Evolutionary conservation across 2,113 vertebrate species (phyloP).

Genomic region (Smithornis capensis): DNA sequence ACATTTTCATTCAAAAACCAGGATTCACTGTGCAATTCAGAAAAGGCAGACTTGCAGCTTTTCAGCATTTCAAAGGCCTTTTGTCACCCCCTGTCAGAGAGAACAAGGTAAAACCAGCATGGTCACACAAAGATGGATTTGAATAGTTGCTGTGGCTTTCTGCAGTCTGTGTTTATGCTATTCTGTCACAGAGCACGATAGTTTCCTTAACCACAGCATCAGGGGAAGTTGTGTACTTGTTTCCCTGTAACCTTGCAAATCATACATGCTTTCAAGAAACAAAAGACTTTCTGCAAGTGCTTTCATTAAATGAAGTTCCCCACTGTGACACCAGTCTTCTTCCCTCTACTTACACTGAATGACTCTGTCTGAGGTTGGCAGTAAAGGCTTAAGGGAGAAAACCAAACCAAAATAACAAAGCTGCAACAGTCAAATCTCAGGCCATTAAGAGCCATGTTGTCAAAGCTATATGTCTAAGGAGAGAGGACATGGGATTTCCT

Average conservation of each 20-base stretch:
- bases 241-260: constrained; percentile 61
- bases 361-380: constrained; percentile 7
- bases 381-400: constrained; percentile 16
- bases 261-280: constrained; percentile 51
- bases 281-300: constrained; percentile 33
- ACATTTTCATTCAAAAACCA: background rate
- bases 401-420: background rate
- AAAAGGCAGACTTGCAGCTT: constrained; percentile 25
- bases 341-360: constrained; percentile 10
- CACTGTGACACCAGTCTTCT: constrained; percentile 7
- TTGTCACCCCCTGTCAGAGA: constrained; percentile 23
- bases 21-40: background rate
- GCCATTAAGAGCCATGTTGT: background rate
- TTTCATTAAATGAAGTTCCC: constrained; percentile 30
- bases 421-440: constrained; percentile 19
- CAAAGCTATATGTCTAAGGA: constrained; percentile 26
- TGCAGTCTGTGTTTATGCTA: background rate
- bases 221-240: background rate
- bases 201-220: constrained; percentile 39
- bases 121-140: background rate
- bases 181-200: constrained; percentile 2
- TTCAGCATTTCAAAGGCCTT: constrained; percentile 28
- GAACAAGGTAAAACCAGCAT: constrained; percentile 25
- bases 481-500: constrained; percentile 14
- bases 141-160: background rate